phyloP scores from a whole-genome alignment of 2,113 vertebrate species.

The Pachyramphus minor region DNA sequence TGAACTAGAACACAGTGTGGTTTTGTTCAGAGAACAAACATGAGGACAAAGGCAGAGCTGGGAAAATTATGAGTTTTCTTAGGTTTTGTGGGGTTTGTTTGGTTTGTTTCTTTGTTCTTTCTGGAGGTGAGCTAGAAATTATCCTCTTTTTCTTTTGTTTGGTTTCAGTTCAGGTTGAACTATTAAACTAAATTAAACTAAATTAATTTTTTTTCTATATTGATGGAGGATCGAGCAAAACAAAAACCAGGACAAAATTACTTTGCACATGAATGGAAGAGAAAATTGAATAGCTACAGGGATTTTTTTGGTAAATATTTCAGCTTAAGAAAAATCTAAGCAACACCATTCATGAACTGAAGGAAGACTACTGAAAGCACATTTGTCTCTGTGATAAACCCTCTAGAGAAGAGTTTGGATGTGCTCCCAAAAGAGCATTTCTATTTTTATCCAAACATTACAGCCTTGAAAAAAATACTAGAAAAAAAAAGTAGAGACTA shows the following conservation, averaged over 20 bases:
- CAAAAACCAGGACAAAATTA: neutral
- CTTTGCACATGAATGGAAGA: neutral
- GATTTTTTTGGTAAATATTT: neutral
- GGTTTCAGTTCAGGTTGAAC: neutral
- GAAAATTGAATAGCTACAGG: neutral
- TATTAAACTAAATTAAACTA: neutral
- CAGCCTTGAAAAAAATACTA: neutral
- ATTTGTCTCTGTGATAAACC: neutral
- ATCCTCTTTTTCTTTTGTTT: neutral
- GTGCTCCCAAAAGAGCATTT: neutral
- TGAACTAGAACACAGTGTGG: neutral
- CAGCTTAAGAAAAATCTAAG: neutral
- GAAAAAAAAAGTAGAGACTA: neutral
- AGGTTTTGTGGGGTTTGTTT: neutral
- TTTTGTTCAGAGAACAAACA: neutral
- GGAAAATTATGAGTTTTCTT: neutral
- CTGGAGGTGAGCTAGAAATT: neutral
- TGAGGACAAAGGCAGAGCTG: neutral
- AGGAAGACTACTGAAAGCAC: neutral
- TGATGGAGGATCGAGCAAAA: neutral
- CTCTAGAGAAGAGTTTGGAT: neutral
- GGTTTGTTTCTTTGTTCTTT: neutral
- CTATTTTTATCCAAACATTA: neutral
- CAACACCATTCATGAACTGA: neutral
- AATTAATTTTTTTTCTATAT: neutral